These are phyloP conservation scores for Heliconius erato DNA, from an alignment of 2,888 invertebrate species.

Conservation along the genomic window DNA sequence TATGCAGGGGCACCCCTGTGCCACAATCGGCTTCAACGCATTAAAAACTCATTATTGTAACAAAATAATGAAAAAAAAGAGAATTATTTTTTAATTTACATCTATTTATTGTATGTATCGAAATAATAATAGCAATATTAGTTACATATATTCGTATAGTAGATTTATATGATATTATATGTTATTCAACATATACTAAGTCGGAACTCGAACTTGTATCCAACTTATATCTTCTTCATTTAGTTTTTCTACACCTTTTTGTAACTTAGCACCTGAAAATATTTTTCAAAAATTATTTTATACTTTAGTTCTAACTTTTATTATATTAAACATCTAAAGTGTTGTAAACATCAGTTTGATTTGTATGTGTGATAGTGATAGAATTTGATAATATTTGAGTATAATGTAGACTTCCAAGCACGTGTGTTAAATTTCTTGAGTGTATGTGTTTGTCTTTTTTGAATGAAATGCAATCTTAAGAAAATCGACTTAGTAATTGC, in stretches of 20 bases:
- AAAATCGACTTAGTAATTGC: too few relatives aligned
- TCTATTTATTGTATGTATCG: not conserved
- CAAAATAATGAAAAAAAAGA: not conserved
- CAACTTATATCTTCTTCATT: conserved; percentile 65
- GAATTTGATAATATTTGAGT: too few relatives aligned
- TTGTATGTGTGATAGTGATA: too few relatives aligned
- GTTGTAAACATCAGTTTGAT: too few relatives aligned
- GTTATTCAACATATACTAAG: not conserved
- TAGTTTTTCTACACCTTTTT: conserved; percentile 56
- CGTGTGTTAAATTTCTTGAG: too few relatives aligned
- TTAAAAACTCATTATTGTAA: not conserved
- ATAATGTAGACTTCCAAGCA: too few relatives aligned
- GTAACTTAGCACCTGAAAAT: conserved; percentile 64
- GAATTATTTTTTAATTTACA: not conserved
- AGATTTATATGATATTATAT: not conserved
- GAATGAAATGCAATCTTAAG: too few relatives aligned
- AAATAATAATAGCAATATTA: not conserved
- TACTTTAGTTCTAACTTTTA: too few relatives aligned
- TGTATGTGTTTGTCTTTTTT: too few relatives aligned
- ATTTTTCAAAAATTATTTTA: not conserved
- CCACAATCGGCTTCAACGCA: too few relatives aligned
- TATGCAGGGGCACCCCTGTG: too few relatives aligned
- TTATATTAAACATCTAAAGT: too few relatives aligned
- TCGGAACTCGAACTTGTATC: conserved; percentile 72
- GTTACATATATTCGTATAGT: not conserved